Percentiles rank a stretch among this genome's conserved stretches.
Conservation (phyloP, 2,797 vertebrate species). For the Podarcis siculus region DNA sequence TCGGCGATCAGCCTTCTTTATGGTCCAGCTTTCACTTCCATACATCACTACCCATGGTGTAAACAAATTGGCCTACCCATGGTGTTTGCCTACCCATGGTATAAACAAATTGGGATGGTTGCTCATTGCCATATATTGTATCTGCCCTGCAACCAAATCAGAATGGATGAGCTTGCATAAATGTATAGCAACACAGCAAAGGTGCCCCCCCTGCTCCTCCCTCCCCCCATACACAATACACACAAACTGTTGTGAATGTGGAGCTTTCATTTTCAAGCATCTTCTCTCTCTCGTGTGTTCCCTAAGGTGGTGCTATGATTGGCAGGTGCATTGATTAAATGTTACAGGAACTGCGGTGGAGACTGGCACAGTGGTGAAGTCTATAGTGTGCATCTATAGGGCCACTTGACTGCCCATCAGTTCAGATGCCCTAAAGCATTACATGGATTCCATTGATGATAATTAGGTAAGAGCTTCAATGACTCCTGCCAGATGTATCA, state of each 20-base stretch:
- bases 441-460: conserved; percentile 51
- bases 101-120: too few relatives aligned
- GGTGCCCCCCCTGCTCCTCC: not conserved
- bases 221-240: not conserved
- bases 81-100: too few relatives aligned
- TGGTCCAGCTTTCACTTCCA: too few relatives aligned
- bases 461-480: conserved; percentile 44
- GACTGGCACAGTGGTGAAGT: conserved; percentile 27
- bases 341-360: conserved; percentile 38
- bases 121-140: too few relatives aligned
- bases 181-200: not conserved
- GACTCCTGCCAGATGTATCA: conserved; percentile 60
- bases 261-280: conserved; percentile 37
- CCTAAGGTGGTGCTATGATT: conserved; percentile 46
- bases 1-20: too few relatives aligned
- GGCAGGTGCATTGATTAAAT: conserved; percentile 53
- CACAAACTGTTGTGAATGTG: conserved; percentile 6
- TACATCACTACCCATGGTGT: too few relatives aligned
- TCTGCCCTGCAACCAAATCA: too few relatives aligned
- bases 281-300: conserved; percentile 44
- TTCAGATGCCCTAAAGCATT: conserved; percentile 29
- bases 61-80: too few relatives aligned
- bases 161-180: too few relatives aligned
- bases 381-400: conserved; percentile 19
- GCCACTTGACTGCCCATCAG: conserved; percentile 58